Conservation (phyloP, 1,140 invertebrate genomes). For the Ylistrum balloti region DNA sequence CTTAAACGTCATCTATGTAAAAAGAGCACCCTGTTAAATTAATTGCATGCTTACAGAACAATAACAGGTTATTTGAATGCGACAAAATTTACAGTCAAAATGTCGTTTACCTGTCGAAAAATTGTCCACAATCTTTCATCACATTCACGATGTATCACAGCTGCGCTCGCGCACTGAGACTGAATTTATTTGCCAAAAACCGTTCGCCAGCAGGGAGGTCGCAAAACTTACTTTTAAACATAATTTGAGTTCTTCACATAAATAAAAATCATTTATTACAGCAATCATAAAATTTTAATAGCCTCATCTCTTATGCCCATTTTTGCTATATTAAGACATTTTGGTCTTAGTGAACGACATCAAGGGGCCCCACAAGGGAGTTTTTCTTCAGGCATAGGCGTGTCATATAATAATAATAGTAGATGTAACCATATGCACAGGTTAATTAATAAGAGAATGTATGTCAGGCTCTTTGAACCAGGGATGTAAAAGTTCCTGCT, state of each 20-base stretch:
- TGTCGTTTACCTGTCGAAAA: not conserved
- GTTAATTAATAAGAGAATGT: too few species aligned
- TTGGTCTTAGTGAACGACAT: too few species aligned
- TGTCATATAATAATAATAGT: too few species aligned
- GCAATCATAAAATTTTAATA: too few species aligned
- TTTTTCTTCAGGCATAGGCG: too few species aligned
- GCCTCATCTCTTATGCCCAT: too few species aligned
- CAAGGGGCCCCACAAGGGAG: too few species aligned
- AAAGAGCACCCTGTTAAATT: not conserved
- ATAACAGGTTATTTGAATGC: not conserved
- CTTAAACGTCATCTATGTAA: not conserved
- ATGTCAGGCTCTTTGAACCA: too few species aligned
- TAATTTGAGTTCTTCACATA: not conserved
- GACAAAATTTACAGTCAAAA: not conserved
- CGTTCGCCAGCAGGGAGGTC: not conserved
- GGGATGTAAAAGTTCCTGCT: too few species aligned
- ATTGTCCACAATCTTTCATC: slow-evolving; percentile 15
- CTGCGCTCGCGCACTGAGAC: slow-evolving; percentile 18
- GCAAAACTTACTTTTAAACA: not conserved
- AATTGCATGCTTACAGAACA: not conserved
- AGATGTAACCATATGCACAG: too few species aligned
- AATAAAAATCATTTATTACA: too few species aligned
- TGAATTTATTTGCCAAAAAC: slow-evolving; percentile 35
- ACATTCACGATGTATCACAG: not conserved
- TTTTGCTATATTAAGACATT: too few species aligned